Evolutionary conservation across 2,113 vertebrate genomes (phyloP).

Genomic region (Sorex fumeus): DNA sequence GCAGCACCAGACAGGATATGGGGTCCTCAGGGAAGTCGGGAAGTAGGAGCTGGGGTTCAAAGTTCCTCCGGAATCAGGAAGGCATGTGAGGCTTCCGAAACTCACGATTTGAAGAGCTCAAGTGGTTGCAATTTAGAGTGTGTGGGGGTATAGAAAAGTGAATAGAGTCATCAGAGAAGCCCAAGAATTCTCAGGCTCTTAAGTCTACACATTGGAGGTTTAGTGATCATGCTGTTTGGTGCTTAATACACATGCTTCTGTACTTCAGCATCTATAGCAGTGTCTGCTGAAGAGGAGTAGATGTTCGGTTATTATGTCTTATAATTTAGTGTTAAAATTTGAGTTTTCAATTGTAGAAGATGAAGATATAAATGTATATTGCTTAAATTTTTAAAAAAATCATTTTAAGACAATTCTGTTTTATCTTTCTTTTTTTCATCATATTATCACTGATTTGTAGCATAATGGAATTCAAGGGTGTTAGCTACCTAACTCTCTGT

Average conservation of each 20-base stretch:
- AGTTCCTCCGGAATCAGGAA: background rate
- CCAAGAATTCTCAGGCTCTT: background rate
- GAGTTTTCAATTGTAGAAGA: background rate
- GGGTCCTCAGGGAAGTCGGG: too few relatives aligned
- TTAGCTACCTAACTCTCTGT: too few relatives aligned
- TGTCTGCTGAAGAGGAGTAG: background rate
- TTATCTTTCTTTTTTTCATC: too few relatives aligned
- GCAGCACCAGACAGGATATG: too few relatives aligned
- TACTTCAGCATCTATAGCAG: background rate
- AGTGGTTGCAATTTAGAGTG: background rate
- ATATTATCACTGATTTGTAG: too few relatives aligned
- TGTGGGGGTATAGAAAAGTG: background rate
- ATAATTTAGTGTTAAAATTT: conserved; percentile 30
- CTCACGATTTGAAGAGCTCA: background rate
- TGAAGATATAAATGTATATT: background rate
- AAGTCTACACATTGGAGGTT: background rate
- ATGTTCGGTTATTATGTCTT: conserved; percentile 24
- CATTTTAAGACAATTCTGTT: too few relatives aligned
- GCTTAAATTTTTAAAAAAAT: conserved; percentile 11
- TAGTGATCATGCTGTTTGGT: background rate
- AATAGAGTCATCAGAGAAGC: background rate
- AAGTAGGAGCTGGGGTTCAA: background rate
- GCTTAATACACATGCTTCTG: too few relatives aligned
- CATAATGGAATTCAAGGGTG: too few relatives aligned
- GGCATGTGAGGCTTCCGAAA: background rate